Conservation (phyloP, 2,888 invertebrate genomes). For the Campoplex capitator region DNA sequence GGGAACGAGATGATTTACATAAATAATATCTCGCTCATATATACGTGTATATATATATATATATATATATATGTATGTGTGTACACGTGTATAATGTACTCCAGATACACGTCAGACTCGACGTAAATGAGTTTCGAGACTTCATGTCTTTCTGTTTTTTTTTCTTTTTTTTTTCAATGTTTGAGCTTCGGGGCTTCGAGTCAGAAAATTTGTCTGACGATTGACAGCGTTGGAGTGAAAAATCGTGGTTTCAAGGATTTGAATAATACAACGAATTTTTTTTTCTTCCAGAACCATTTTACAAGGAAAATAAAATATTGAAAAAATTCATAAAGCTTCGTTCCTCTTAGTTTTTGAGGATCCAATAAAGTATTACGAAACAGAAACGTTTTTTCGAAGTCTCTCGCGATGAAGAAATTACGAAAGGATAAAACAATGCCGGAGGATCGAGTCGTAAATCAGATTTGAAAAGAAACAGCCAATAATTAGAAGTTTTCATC, state of each 20-base stretch:
- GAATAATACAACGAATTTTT: neutral
- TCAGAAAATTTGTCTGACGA: neutral
- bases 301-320: no score
- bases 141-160: neutral
- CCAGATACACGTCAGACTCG: conserved; percentile 6
- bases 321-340: no score
- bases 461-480: neutral
- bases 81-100: neutral
- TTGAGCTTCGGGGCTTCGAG: neutral
- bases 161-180: neutral
- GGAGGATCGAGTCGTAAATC: neutral
- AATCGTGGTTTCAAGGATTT: neutral
- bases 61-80: neutral
- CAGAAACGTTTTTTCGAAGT: neutral
- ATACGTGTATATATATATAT: neutral
- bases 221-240: neutral
- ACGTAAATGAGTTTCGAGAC: conserved; percentile 32
- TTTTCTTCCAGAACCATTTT: no score
- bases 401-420: neutral
- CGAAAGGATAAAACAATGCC: neutral
- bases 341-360: no score
- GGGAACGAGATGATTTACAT: conserved; percentile 71
- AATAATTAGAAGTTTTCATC: neutral
- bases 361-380: no score
- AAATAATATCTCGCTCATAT: conserved; percentile 64